Evolutionary conservation across 1,140 invertebrate species (phyloP), one percentile per base, ranked within the genome.

Genomic region (Drosophila fuyamai): DNA sequence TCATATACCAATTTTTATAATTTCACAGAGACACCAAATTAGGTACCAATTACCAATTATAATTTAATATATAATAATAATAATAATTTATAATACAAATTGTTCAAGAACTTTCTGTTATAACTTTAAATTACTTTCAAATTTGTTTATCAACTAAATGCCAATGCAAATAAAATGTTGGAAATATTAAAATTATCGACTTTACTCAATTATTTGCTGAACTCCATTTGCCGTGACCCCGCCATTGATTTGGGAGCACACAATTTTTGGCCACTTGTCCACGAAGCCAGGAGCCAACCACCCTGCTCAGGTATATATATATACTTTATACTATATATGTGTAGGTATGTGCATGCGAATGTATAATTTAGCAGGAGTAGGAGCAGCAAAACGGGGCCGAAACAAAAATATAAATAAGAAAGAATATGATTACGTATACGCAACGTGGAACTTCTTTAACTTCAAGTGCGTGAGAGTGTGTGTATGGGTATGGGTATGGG

Each of bases 381-480:
- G 35, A 32, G 29, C 1, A 32, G 36, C 14, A 29, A 32, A n/a
- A 14, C 32, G 46, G 60, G n/a, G 29, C 18, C 36, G 35, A 56
- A 70, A 71, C 41, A 58, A 71, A 71, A 71, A 58, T 71, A 71
- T 48, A 58, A 51, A 51, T 53, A 73, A 57, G 62, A 61, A 61
- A 62, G 61, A 84, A 88, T 88, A 79, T 82, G 76, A 88, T 86
- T 86, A 76, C 83, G 83, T 82, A 86, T 86, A 86, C 83, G 83
- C 83, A 86, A 82, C 76, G 83, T 82, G 76, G 43, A 82, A 86
- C 83, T 86, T 86, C 83, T 86, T 88, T 59, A 82, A 76, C 62
- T 86, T 86, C 83, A 86, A 86, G 83, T 85, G 81, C 66, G 80
- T 23, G 62, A 27, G 47, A 38, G 53, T 46, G 59, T 62, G 40